phyloP scores from a whole-genome alignment of 2,113 vertebrate genomes.

The Microtus richardsoni region DNA sequence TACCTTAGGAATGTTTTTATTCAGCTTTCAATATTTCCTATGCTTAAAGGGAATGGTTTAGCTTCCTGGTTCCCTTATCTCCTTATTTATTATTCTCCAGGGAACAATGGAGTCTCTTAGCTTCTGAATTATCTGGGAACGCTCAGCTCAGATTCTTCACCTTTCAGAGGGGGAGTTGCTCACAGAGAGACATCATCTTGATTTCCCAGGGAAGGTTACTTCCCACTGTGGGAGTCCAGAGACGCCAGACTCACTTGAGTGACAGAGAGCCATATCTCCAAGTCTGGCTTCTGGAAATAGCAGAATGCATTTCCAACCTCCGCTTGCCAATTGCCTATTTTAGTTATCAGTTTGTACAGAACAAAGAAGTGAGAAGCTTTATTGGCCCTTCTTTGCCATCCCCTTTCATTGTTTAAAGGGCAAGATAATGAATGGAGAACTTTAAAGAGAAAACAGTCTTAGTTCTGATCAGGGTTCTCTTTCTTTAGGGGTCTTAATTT shows the following conservation, averaged over 20 bases:
- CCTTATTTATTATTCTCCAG: neutral
- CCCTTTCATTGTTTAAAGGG: neutral
- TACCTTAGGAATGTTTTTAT: neutral
- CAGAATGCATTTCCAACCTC: neutral
- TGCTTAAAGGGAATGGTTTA: neutral
- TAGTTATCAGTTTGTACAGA: neutral
- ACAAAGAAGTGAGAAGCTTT: neutral
- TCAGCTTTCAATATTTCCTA: neutral
- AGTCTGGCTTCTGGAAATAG: neutral
- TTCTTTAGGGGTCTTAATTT: slow-evolving; percentile 20
- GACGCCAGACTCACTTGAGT: neutral
- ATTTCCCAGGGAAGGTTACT: neutral
- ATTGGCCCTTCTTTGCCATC: neutral
- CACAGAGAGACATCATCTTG: neutral
- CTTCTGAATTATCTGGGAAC: neutral
- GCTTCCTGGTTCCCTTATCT: neutral
- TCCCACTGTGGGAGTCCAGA: neutral
- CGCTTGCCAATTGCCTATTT: neutral
- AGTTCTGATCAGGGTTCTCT: slow-evolving; percentile 2
- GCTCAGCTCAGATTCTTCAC: neutral
- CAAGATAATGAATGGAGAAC: neutral
- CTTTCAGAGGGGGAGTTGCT: neutral
- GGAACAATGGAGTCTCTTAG: neutral
- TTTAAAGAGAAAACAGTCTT: neutral
- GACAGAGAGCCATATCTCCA: neutral